Conservation (phyloP, 2,888 invertebrate species). For the Drosophila greeni region DNA sequence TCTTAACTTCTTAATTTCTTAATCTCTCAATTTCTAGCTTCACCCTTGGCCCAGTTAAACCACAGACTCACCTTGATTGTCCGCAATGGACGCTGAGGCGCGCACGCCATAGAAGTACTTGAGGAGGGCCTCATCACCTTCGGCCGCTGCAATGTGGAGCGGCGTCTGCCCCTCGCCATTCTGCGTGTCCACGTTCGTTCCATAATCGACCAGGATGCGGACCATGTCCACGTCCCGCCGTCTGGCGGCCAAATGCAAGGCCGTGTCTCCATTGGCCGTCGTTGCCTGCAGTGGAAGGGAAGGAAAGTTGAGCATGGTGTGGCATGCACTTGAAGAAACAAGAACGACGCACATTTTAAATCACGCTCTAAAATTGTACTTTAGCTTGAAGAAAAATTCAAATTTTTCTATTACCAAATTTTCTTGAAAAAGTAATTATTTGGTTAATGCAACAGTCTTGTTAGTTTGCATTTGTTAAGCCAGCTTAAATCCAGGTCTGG, state of each 20-base stretch:
- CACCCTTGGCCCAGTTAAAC: conserved; percentile 14
- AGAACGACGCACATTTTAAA: conserved; percentile 5
- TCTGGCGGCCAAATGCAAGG: conserved; percentile 96
- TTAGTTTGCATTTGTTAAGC: not conserved
- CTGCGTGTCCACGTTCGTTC: conserved; percentile 93
- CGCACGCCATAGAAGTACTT: conserved; percentile 97
- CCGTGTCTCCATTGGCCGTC: conserved; percentile 93
- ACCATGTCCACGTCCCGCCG: conserved; percentile 96
- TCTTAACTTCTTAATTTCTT: not conserved
- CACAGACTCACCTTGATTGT: conserved; percentile 87
- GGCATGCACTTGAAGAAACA: conserved; percentile 20
- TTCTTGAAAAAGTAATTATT: not conserved
- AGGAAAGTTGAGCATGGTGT: conserved; percentile 24
- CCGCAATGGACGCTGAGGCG: conserved; percentile 95
- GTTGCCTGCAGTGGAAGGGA: conserved; percentile 81
- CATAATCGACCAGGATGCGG: conserved; percentile 93
- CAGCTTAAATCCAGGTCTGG: not conserved
- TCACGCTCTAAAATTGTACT: conserved; percentile 1
- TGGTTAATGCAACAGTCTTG: conserved; percentile 1
- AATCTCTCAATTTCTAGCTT: not conserved
- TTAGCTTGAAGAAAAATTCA: no score
- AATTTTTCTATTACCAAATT: not conserved
- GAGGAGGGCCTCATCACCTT: conserved; percentile 95
- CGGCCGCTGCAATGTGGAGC: conserved; percentile 95
- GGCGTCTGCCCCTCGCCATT: conserved; percentile 97